Base-by-base conservation (phyloP, 64 coral and sea anemone genomes). In the Dendronephthya gigantea region DNA sequence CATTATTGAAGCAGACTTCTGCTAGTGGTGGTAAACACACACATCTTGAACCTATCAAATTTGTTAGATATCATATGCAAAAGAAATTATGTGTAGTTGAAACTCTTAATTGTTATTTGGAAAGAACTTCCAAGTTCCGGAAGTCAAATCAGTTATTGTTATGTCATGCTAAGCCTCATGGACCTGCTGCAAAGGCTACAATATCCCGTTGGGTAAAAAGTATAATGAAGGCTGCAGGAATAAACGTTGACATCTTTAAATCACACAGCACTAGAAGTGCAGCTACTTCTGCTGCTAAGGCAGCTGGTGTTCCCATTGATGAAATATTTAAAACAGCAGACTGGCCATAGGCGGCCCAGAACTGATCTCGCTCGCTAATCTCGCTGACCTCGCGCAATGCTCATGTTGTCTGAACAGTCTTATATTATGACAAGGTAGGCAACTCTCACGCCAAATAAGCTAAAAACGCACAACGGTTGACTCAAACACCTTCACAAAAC, bases 61-160 rank as follows among this genome's bases (percentile, higher is more conserved):
- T 90, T n/a, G 49, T 79, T 27, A 50, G 74, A 41, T 90, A 90
- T 59, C 39, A 48, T 14, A 49, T 51, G 35, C 83, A 90, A 30
- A 82, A 58, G 74, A 69, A 83, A 55, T 40, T 90, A 38, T 86
- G 89, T 90, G 79, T 82, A 49, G 84, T 81, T 50, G 85, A 66
- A 47, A 85, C 84, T 86, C 76, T 90, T 0, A 85, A 86, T 74
- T 49, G 37, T 52, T 90, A 90, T 51, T 75, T 90, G 52, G 48
- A 85, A 38, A 49, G 72, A 35, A 90, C 69, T 36, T 10, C 85
- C 43, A 72, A 66, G 40, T 30, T 86, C n/a, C n/a, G n/a, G 39
- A 56, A 81, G 55, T 47, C 79, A 75, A 90, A 41, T n/a, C 68
- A 86, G 84, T 68, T 90, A 50, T 72, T 90, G 36, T 82, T 90